Percentiles rank a stretch among this genome's conserved stretches.
These are phyloP conservation scores for Gobiocypris rarus DNA, from an alignment of 2,113 vertebrate species.

Conservation along the genomic window DNA sequence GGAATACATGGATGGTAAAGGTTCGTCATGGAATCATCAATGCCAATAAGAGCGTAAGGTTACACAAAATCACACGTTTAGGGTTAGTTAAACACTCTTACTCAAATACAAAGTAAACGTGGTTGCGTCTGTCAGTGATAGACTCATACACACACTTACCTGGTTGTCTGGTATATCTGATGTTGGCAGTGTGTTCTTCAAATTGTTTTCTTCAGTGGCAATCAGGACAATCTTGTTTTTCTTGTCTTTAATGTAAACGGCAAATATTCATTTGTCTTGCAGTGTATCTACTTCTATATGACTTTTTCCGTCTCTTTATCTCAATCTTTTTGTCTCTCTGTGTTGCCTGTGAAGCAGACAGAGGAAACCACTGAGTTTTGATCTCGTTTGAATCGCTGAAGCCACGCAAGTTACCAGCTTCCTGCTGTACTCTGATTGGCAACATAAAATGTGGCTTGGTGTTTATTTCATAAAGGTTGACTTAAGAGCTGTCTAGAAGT, in stretches of 20 bases:
- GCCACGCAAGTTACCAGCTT: slow-evolving; percentile 60
- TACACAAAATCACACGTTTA: no score
- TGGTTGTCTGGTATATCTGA: not conserved
- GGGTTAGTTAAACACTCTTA: not conserved
- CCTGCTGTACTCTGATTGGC: slow-evolving; percentile 73
- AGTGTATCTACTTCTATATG: not conserved
- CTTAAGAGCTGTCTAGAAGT: not conserved
- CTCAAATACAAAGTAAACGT: not conserved
- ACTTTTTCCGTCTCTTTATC: slow-evolving; percentile 38
- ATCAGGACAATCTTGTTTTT: slow-evolving; percentile 13
- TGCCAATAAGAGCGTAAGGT: no score
- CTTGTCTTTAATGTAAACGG: not conserved
- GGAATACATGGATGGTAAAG: no score
- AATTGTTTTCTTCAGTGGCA: slow-evolving; percentile 16
- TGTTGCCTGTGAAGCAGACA: slow-evolving; percentile 31
- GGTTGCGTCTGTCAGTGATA: not conserved
- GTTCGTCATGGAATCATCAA: no score
- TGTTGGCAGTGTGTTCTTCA: not conserved
- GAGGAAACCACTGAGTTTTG: slow-evolving; percentile 36
- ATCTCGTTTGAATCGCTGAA: slow-evolving; percentile 49
- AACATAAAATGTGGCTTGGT: slow-evolving; percentile 12
- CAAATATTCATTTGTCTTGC: not conserved
- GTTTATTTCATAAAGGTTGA: not conserved
- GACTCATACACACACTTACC: slow-evolving; percentile 35
- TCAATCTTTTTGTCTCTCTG: slow-evolving; percentile 35